These are phyloP conservation scores for Eutolmus rufibarbis DNA, from an alignment of 2,888 invertebrate species.

Conservation along the genomic window DNA sequence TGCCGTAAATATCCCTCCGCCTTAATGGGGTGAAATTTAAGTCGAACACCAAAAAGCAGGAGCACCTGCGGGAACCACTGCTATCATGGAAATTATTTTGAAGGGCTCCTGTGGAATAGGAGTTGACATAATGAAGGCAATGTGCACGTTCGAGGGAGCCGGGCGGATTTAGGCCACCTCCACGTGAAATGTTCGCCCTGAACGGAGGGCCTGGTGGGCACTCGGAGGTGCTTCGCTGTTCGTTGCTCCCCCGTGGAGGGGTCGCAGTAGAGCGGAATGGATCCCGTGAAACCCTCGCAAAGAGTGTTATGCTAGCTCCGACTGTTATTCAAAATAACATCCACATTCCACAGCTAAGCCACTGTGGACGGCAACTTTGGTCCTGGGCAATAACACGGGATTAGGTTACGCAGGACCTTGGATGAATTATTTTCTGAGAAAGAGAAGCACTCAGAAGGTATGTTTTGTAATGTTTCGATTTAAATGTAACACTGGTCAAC, in stretches of 20 bases:
- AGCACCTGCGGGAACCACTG: not conserved
- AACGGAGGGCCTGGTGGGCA: not conserved
- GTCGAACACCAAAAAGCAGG: not conserved
- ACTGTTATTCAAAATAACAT: not conserved
- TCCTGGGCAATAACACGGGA: not conserved
- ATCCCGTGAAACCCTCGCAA: not conserved
- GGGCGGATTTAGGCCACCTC: not conserved
- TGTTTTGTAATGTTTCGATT: too few species aligned
- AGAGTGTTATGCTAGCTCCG: not conserved
- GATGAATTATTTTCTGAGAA: too few species aligned
- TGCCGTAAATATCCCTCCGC: not conserved
- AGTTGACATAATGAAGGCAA: conserved; percentile 22
- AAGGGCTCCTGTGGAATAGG: not conserved
- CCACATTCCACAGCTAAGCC: not conserved
- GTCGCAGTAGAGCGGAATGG: not conserved
- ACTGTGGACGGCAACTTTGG: not conserved
- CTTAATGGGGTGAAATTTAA: not conserved
- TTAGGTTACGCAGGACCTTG: not conserved
- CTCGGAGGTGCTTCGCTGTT: not conserved
- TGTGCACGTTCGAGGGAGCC: not conserved
- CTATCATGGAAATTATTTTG: conserved; percentile 21
- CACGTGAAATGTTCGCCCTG: not conserved
- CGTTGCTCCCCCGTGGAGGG: not conserved
- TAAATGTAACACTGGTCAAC: too few species aligned
- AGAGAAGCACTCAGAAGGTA: too few species aligned